Percentiles rank a stretch among this genome's conserved stretches.
These are phyloP conservation scores for Phrynosoma platyrhinos DNA, from an alignment of 2,113 vertebrate genomes.

Conservation along the genomic window DNA sequence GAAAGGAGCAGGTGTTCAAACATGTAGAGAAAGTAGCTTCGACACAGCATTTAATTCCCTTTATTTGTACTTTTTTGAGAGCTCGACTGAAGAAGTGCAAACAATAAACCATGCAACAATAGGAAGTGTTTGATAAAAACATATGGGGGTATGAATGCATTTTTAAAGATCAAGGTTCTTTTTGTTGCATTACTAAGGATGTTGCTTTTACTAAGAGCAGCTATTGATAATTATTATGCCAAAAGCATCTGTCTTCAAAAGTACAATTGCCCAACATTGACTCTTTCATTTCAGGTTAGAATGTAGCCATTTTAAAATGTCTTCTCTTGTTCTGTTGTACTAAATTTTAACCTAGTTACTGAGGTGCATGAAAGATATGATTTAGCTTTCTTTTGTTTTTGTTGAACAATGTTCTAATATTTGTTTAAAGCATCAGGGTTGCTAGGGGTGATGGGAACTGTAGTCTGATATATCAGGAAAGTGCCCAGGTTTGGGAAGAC, in stretches of 20 bases:
- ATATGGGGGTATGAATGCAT: constrained; percentile 65
- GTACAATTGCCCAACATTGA: neutral
- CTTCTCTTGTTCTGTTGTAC: neutral
- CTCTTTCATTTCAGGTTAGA: neutral
- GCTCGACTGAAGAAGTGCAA: constrained; percentile 70
- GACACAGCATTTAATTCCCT: constrained; percentile 75
- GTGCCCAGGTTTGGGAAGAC: neutral
- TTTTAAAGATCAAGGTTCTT: constrained; percentile 60
- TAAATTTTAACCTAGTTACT: neutral
- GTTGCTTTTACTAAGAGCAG: constrained; percentile 16
- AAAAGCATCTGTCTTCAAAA: neutral
- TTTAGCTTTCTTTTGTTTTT: neutral
- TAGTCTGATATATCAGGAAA: neutral
- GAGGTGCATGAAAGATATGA: neutral
- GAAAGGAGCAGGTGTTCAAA: constrained; percentile 88
- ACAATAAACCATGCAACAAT: constrained; percentile 70
- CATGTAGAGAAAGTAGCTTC: constrained; percentile 75
- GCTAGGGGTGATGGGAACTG: neutral
- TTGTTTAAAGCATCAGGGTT: neutral
- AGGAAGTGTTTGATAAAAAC: constrained; percentile 76
- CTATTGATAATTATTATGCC: neutral
- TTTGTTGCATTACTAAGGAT: constrained; percentile 35
- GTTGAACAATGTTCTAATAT: neutral
- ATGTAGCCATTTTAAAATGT: neutral
- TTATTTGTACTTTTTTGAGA: constrained; percentile 74